Conservation (phyloP, 2,113 vertebrate genomes). For the Pangasianodon gigas region DNA sequence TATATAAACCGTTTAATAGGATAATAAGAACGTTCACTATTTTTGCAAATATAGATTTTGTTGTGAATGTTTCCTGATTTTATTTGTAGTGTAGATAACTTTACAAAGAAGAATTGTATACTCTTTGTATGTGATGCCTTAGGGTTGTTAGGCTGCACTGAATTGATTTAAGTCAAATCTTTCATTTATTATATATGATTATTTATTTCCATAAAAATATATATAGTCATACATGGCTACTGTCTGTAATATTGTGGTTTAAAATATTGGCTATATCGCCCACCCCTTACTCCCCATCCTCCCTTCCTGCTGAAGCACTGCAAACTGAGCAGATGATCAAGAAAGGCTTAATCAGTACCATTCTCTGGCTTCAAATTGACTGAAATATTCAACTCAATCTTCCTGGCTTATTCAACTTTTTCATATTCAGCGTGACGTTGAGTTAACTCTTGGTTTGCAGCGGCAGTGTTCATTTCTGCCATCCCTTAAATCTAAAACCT, state of each 20-base stretch:
- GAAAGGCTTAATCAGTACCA: neutral
- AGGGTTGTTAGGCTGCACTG: neutral
- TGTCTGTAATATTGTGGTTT: neutral
- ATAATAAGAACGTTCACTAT: neutral
- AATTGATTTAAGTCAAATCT: neutral
- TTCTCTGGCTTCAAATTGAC: conserved; percentile 6
- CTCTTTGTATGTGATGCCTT: neutral
- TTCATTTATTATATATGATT: neutral
- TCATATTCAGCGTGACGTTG: neutral
- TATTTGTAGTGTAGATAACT: neutral
- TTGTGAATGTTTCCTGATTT: neutral
- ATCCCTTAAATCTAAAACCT: neutral
- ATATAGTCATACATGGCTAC: neutral
- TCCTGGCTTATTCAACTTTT: neutral
- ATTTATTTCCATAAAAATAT: neutral
- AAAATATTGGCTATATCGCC: conserved; percentile 14
- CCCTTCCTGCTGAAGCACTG: conserved; percentile 13
- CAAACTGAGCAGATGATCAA: conserved; percentile 25
- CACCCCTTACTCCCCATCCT: neutral
- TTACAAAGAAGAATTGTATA: neutral
- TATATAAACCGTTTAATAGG: neutral
- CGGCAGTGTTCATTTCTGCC: neutral
- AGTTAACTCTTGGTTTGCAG: conserved; percentile 42
- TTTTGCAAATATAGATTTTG: neutral
- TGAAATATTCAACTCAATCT: neutral